Base-by-base conservation (phyloP, 1,140 invertebrate species). In the Theocolax elegans region DNA sequence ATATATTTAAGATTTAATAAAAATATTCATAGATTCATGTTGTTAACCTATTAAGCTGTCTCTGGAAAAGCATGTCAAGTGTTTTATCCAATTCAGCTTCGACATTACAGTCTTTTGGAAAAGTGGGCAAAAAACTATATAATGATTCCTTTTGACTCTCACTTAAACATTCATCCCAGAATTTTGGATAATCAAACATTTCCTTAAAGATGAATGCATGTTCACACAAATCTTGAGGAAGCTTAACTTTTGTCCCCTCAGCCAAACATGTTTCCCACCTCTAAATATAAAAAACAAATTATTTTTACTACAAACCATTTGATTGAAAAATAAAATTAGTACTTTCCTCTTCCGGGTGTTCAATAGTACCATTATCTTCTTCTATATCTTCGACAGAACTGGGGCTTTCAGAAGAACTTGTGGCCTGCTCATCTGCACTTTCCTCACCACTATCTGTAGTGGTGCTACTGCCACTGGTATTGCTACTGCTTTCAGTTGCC, bases 41-140 rank as follows among this genome's bases (percentile, higher is more conserved):
- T 83, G 23, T 62, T 87, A n/a, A 91, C 75, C 89, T 89, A 68
- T 91, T 86, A 77, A 88, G 90, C 74, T 91, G 87, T 74, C 87
- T 85, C 67, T 83, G 79, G 54, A 92, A 91, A 40, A 92, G 77
- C 84, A 86, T 87, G 70, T 83, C 80, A 21, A 91, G 67, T 9
- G 89, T 90, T 72, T 86, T 86, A 38, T 89, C 85, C 72, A 89
- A 88, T 79, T 91, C 89, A 48, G 82, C 80, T 40, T 79, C 79
- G 74, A 89, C 85, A 79, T 86, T 79, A 17, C 83, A 85, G 54
- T 90, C 88, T 75, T 89, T 86, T 48, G 89, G 87, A 83, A 91
- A 91, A 38, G 76, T 81, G 72, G 91, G 90, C 48, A 92, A 77
- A 74, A 89, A 88, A 72, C 76, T 79, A 13, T 75, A 79, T 0